Conservation (phyloP, 2,797 vertebrate genomes). For the Atherinosoma microstoma region DNA sequence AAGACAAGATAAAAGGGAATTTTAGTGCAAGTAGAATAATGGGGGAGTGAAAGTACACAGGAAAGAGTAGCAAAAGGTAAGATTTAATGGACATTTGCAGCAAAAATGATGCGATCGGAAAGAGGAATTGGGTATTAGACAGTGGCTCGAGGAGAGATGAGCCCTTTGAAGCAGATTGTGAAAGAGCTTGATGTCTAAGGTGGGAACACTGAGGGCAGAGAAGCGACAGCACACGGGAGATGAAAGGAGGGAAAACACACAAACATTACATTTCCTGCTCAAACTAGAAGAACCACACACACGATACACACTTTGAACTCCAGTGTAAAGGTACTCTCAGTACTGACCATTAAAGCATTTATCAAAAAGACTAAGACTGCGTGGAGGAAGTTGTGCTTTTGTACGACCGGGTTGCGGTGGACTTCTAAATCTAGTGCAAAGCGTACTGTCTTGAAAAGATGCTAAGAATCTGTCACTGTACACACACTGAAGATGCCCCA, state of each 20-base stretch:
- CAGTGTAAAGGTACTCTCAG: conserved; percentile 33
- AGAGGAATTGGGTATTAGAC: conserved; percentile 31
- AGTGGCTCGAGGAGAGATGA: conserved; percentile 9
- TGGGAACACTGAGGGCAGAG: conserved; percentile 54
- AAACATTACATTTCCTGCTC: conserved; percentile 47
- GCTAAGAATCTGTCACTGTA: not conserved
- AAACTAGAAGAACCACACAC: conserved; percentile 12
- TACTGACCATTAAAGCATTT: conserved; percentile 38
- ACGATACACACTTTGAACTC: conserved; percentile 27
- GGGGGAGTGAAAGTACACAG: not conserved
- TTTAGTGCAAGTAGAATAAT: not conserved
- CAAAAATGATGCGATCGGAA: conserved; percentile 3
- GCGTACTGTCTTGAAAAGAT: not conserved
- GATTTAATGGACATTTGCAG: conserved; percentile 23
- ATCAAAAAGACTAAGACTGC: conserved; percentile 49
- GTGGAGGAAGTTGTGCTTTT: conserved; percentile 7
- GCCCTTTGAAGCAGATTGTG: conserved; percentile 62
- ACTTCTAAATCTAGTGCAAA: not conserved
- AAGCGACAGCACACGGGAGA: conserved; percentile 53
- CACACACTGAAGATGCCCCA: conserved; percentile 15
- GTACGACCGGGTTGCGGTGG: not conserved
- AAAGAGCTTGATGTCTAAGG: conserved; percentile 52
- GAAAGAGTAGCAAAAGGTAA: conserved; percentile 1
- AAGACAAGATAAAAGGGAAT: not conserved
- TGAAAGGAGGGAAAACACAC: conserved; percentile 56